Conservation (phyloP, 2,888 invertebrate species). For the Lymantria monacha region DNA sequence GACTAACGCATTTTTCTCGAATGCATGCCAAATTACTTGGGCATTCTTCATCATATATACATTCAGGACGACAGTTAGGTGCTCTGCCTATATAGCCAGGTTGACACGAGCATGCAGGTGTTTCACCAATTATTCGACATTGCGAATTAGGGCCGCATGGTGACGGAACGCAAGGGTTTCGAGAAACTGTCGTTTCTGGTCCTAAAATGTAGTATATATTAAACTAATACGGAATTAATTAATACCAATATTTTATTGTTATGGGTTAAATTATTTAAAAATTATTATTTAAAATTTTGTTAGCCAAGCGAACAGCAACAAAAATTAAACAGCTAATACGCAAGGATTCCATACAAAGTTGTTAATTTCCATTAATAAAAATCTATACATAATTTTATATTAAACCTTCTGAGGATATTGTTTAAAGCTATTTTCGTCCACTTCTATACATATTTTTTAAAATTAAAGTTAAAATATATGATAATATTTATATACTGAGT, state of each 20-base stretch:
- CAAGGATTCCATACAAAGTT: not conserved
- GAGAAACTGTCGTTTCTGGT: slow-evolving; percentile 78
- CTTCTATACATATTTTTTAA: too few species aligned
- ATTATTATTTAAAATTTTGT: not conserved
- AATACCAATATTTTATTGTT: not conserved
- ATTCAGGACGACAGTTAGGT: slow-evolving; percentile 93
- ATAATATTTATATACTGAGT: too few species aligned
- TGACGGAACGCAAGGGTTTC: slow-evolving; percentile 90
- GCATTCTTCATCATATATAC: slow-evolving; percentile 92
- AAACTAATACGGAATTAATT: not conserved
- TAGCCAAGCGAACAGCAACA: not conserved
- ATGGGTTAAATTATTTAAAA: not conserved
- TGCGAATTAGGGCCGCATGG: slow-evolving; percentile 93
- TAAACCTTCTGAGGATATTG: too few species aligned
- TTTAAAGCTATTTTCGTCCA: too few species aligned
- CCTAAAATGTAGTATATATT: slow-evolving; percentile 62
- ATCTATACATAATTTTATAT: too few species aligned
- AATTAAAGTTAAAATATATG: too few species aligned
- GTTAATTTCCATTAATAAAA: too few species aligned
- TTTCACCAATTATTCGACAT: slow-evolving; percentile 89
- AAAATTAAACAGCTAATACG: not conserved
- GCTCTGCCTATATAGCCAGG: slow-evolving; percentile 90
- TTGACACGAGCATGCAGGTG: slow-evolving; percentile 90
- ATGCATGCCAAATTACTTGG: slow-evolving; percentile 91
- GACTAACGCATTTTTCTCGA: slow-evolving; percentile 90